phyloP scores from a whole-genome alignment of 2,888 invertebrate species.

The Drosophila tripunctata region DNA sequence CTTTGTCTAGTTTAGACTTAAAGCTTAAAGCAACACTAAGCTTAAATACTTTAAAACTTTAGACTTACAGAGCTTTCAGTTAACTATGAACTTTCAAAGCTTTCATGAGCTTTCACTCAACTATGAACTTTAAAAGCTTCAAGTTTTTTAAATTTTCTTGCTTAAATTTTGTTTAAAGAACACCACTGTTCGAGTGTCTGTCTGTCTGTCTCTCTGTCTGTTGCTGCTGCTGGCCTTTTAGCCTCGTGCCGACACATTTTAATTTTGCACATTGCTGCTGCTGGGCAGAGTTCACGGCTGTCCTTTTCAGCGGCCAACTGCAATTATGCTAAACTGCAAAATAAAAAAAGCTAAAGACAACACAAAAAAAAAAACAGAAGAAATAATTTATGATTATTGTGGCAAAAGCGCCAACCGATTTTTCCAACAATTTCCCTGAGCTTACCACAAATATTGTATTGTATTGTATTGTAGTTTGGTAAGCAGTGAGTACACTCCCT shows the following conservation, averaged over 20 bases:
- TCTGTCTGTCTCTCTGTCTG: constrained; percentile 16
- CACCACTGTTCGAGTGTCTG: no score
- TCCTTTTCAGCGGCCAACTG: constrained; percentile 42
- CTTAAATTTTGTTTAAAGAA: background rate
- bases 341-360: background rate
- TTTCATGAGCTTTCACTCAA: no score
- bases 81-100: no score
- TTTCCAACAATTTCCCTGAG: constrained; percentile 5
- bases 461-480: no score
- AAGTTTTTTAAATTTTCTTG: no score
- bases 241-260: constrained; percentile 48
- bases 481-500: no score
- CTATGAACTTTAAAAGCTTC: no score
- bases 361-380: background rate
- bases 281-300: constrained; percentile 49
- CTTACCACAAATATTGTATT: constrained; percentile 1
- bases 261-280: constrained; percentile 42
- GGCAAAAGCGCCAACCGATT: no score
- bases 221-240: constrained; percentile 1
- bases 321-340: constrained; percentile 62
- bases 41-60: no score
- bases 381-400: constrained; percentile 51
- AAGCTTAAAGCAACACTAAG: no score
- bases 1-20: no score
- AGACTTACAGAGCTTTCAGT: no score